Percentiles rank a stretch among this genome's conserved stretches.
These are phyloP conservation scores for Zygothrica quintamaculata DNA, from an alignment of 2,888 invertebrate species.

Conservation along the genomic window DNA sequence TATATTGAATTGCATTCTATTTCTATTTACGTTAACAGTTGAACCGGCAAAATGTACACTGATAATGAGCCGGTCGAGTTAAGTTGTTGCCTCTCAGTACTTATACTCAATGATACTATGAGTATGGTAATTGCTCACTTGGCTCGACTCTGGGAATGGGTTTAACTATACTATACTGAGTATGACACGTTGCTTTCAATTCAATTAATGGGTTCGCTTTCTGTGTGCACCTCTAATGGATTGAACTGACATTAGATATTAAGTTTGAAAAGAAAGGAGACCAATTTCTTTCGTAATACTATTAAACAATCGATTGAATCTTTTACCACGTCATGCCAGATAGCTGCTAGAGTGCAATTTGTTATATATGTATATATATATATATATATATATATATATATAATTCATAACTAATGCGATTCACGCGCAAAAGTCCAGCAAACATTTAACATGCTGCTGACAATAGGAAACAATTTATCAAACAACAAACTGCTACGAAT, in stretches of 20 bases:
- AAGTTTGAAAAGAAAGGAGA: not conserved
- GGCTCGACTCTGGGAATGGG: conserved; percentile 15
- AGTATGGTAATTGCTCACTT: conserved; percentile 33
- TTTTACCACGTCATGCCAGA: conserved; percentile 9
- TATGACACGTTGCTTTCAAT: conserved; percentile 33
- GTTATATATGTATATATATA: not conserved
- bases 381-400: conserved; percentile 1
- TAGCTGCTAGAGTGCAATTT: not conserved
- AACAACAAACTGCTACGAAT: conserved; percentile 16
- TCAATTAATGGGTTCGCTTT: conserved; percentile 53
- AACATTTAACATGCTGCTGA: conserved; percentile 20
- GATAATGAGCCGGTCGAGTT: conserved; percentile 48
- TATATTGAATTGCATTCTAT: not conserved
- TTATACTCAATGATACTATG: conserved; percentile 30
- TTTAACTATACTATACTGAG: conserved; percentile 7
- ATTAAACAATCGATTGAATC: conserved; percentile 13
- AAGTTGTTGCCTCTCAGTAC: conserved; percentile 19
- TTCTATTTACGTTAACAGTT: conserved; percentile 52
- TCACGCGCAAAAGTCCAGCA: conserved; percentile 53
- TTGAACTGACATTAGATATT: conserved; percentile 46
- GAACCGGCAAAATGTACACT: conserved; percentile 65
- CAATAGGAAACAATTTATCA: conserved; percentile 59
- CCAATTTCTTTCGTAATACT: conserved; percentile 2
- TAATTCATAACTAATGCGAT: conserved; percentile 46
- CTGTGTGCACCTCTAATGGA: conserved; percentile 62